Evolutionary conservation across 2,797 vertebrate genomes (phyloP), one percentile per base, ranked within the genome.

Genomic region (Enteromius thamalakanensis): DNA sequence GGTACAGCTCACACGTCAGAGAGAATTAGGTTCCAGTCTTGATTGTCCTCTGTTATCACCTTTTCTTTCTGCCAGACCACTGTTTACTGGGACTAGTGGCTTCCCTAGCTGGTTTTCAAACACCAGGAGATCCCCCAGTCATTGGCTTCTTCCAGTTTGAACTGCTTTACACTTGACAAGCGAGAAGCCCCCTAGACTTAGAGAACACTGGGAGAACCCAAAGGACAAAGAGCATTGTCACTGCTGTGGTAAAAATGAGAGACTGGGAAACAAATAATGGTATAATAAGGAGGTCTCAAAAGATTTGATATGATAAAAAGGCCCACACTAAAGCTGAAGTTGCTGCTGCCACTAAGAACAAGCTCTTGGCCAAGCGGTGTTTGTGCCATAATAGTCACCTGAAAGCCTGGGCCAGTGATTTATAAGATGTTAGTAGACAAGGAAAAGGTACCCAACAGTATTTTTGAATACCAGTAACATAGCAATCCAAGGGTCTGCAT

Each of bases 21-120:
- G 17, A 80, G n/a, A 40, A 70, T 58, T 71, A 60, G 47, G 49
- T 58, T 34, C 9, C 67, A 70, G 79, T 80, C 67, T 80, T 70
- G n/a, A 70, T 45, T 80, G 79, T 45, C 79, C 67, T 70, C 23
- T 68, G 62, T 34, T 32, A 70, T 40, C 79, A 79, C 64, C 49
- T 58, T 70, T 14, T 80, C 34, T 70, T 45, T 80, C n/a, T 45
- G 11, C 19, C 29, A 68, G 42, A 78, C 60, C 26, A 67, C 12
- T 79, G 47, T 53, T 51, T 29, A 42, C 65, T 80, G 37, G 51
- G 49, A 80, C 42, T 49, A 58, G n/a, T 10, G 6, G 34, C 37
- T 29, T 80, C 67, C n/a, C 32, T 71, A 12, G 32, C 58, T 80
- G n/a, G 70, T 51, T 79, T 67, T 47, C 23, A 77, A 42, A 11